Conservation (phyloP, 2,797 vertebrate species). For the Morelia viridis region DNA sequence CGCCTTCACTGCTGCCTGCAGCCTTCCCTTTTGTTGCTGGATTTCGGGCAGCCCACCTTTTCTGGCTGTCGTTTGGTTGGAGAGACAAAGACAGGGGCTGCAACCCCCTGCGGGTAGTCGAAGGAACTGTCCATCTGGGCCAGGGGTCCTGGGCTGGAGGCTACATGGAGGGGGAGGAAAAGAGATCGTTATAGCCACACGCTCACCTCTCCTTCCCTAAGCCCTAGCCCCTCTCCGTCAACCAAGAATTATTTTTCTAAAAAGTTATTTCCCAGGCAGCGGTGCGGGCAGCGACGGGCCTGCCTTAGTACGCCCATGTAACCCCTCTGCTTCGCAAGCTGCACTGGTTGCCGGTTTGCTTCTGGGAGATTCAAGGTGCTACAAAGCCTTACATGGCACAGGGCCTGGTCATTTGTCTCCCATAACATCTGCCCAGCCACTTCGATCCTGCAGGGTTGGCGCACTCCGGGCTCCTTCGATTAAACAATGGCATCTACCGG, state of each 20-base stretch:
- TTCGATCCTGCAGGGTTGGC: too few relatives aligned
- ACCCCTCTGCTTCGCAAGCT: neutral
- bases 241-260: neutral
- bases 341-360: too few relatives aligned
- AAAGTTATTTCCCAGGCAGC: neutral
- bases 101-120: constrained; percentile 65
- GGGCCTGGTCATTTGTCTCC: too few relatives aligned
- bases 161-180: neutral
- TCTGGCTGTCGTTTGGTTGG: constrained; percentile 79
- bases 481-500: too few relatives aligned
- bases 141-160: constrained; percentile 48
- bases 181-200: neutral
- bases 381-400: too few relatives aligned
- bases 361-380: too few relatives aligned
- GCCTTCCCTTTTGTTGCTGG: constrained; percentile 82
- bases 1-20: constrained; percentile 82
- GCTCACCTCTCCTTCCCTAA: neutral
- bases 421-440: too few relatives aligned
- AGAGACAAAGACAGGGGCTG: constrained; percentile 75
- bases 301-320: neutral
- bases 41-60: constrained; percentile 72
- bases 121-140: constrained; percentile 54
- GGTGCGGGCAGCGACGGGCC: neutral
- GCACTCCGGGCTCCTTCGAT: too few relatives aligned
- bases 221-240: too few relatives aligned